Evolutionary conservation across 2,113 vertebrate genomes (phyloP).

Genomic region (Calyptomena viridis): DNA sequence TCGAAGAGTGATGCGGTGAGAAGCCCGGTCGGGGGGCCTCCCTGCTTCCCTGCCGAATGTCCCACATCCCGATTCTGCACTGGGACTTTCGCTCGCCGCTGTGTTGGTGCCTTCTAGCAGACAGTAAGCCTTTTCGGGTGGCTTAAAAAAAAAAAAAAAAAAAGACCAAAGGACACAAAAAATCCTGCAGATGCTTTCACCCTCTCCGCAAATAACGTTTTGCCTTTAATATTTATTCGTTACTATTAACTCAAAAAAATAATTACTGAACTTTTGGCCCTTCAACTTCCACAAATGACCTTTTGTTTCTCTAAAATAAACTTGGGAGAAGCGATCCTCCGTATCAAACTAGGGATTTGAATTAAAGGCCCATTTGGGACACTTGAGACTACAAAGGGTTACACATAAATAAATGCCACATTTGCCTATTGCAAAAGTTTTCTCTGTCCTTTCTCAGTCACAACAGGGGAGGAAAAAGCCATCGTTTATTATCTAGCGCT

Average conservation of each 20-base stretch:
- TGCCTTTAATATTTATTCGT: slow-evolving; percentile 62
- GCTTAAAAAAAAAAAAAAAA: not conserved
- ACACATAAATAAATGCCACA: slow-evolving; percentile 75
- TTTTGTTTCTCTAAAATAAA: slow-evolving; percentile 74
- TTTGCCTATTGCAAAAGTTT: slow-evolving; percentile 79
- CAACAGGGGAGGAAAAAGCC: slow-evolving; percentile 73
- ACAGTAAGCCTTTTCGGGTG: not conserved
- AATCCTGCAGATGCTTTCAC: not conserved
- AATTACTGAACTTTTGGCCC: slow-evolving; percentile 69
- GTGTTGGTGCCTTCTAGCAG: not conserved
- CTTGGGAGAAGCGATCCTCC: slow-evolving; percentile 44
- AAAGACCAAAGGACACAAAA: not conserved
- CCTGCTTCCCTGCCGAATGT: not conserved
- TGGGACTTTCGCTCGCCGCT: not conserved
- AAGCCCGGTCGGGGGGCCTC: not conserved
- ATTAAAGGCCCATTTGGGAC: slow-evolving; percentile 69
- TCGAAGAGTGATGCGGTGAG: not conserved
- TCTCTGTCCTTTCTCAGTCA: slow-evolving; percentile 74
- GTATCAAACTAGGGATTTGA: slow-evolving; percentile 59
- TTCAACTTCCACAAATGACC: slow-evolving; percentile 51
- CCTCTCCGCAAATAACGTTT: not conserved
- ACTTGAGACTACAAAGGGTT: slow-evolving; percentile 77
- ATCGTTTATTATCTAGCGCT: slow-evolving; percentile 72
- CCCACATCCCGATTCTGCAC: not conserved
- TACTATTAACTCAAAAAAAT: slow-evolving; percentile 58